These are phyloP conservation scores for Vanacampus margaritifer DNA, from an alignment of 2,113 vertebrate genomes.

Conservation along the genomic window DNA sequence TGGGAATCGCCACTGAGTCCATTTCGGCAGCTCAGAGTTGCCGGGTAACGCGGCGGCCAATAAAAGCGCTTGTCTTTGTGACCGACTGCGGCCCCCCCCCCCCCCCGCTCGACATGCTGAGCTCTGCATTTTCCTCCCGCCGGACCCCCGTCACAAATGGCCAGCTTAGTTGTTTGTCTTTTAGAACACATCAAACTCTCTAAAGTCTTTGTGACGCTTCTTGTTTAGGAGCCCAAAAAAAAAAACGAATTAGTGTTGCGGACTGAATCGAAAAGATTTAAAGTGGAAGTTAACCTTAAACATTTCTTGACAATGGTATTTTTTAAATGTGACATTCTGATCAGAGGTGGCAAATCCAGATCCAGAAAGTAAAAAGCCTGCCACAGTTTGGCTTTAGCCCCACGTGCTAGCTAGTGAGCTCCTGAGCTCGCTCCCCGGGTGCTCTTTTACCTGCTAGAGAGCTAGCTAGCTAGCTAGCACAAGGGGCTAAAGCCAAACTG, in stretches of 20 bases:
- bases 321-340: too few species aligned
- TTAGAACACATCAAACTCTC: not conserved
- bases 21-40: conserved; percentile 62
- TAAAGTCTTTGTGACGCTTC: not conserved
- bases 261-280: not conserved
- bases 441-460: too few species aligned
- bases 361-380: too few species aligned
- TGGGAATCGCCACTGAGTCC: conserved; percentile 49
- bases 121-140: conserved; percentile 52
- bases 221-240: not conserved
- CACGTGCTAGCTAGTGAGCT: too few species aligned
- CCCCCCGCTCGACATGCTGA: conserved; percentile 68
- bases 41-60: conserved; percentile 67
- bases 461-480: too few species aligned
- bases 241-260: not conserved
- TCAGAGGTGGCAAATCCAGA: too few species aligned
- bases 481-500: too few species aligned
- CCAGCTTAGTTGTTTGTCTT: conserved; percentile 1
- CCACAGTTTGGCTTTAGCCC: too few species aligned
- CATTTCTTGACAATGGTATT: too few species aligned
- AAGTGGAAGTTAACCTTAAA: too few species aligned
- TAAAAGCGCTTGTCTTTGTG: conserved; percentile 67
- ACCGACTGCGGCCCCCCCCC: conserved; percentile 67
- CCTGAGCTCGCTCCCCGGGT: too few species aligned
- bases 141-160: not conserved